Evolutionary conservation across 2,888 invertebrate species (phyloP).

Genomic region (Drosophila subsilvestris): DNA sequence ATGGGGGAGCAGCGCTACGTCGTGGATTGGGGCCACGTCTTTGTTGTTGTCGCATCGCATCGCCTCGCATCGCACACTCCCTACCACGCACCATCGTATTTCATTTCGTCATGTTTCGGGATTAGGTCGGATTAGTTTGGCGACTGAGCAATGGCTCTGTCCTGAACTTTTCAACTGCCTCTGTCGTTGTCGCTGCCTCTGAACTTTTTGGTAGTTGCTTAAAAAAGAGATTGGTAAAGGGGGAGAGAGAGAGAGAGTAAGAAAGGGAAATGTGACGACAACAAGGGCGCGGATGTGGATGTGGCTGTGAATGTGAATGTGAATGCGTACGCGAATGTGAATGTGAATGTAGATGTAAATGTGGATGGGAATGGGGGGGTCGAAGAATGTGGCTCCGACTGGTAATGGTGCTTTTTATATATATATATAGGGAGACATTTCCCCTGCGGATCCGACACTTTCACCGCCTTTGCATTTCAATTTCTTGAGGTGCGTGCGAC

Average conservation of each 20-base stretch:
- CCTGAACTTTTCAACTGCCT: constrained; percentile 68
- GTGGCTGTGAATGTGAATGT: constrained; percentile 32
- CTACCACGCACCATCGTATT: constrained; percentile 79
- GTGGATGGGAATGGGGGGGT: constrained; percentile 11
- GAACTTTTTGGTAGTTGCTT: constrained; percentile 73
- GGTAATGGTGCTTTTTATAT: background rate
- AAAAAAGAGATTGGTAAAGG: constrained; percentile 44
- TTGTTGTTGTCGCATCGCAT: constrained; percentile 51
- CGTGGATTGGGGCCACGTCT: constrained; percentile 17
- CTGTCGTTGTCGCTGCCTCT: constrained; percentile 43
- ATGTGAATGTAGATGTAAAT: constrained; percentile 1
- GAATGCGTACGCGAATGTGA: constrained; percentile 23
- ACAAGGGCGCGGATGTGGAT: constrained; percentile 66
- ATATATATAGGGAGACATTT: constrained; percentile 13
- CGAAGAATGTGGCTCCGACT: background rate
- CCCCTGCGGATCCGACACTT: constrained; percentile 53
- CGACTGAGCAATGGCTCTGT: constrained; percentile 78
- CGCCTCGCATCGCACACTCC: background rate
- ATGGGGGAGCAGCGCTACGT: constrained; percentile 2
- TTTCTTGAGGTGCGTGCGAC: constrained; percentile 79
- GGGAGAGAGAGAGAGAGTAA: background rate
- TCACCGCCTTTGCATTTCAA: constrained; percentile 68
- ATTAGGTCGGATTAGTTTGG: constrained; percentile 81
- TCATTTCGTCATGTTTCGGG: constrained; percentile 83
- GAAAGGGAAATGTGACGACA: constrained; percentile 68